These are phyloP conservation scores for Pyxicephalus adspersus DNA, from an alignment of 2,113 vertebrate genomes.

Conservation along the genomic window DNA sequence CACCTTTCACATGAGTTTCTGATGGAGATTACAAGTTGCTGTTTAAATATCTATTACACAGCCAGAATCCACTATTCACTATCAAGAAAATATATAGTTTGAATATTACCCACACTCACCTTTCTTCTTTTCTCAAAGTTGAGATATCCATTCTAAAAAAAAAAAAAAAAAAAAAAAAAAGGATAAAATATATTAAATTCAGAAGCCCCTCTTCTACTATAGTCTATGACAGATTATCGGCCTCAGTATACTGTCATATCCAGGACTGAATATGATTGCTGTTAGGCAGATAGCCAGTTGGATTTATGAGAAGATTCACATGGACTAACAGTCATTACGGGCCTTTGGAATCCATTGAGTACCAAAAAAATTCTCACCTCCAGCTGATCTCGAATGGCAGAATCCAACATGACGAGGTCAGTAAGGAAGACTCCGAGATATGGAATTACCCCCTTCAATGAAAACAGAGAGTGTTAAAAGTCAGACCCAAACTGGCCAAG, in stretches of 20 bases:
- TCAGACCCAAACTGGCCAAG: background rate
- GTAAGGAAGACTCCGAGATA: slow-evolving; percentile 91
- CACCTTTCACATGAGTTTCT: too few relatives aligned
- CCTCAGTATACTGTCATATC: too few relatives aligned
- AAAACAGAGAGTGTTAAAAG: background rate
- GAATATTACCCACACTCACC: slow-evolving; percentile 67
- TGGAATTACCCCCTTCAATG: slow-evolving; percentile 62
- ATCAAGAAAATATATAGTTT: too few relatives aligned
- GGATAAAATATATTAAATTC: too few relatives aligned
- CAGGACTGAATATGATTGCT: too few relatives aligned
- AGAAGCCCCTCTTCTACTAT: too few relatives aligned
- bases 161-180: background rate
- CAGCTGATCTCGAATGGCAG: slow-evolving; percentile 83
- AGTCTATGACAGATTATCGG: too few relatives aligned
- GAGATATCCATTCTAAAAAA: slow-evolving; percentile 85
- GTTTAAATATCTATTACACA: too few relatives aligned
- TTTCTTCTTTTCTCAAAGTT: slow-evolving; percentile 92
- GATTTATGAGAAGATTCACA: too few relatives aligned
- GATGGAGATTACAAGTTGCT: too few relatives aligned
- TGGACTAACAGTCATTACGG: background rate
- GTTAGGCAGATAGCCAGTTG: too few relatives aligned
- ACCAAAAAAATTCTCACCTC: slow-evolving; percentile 72
- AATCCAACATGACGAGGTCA: slow-evolving; percentile 89
- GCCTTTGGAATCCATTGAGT: background rate
- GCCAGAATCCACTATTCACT: too few relatives aligned